Evolutionary conservation across 2,888 invertebrate genomes (phyloP).

Genomic region (Cephus pulcher): DNA sequence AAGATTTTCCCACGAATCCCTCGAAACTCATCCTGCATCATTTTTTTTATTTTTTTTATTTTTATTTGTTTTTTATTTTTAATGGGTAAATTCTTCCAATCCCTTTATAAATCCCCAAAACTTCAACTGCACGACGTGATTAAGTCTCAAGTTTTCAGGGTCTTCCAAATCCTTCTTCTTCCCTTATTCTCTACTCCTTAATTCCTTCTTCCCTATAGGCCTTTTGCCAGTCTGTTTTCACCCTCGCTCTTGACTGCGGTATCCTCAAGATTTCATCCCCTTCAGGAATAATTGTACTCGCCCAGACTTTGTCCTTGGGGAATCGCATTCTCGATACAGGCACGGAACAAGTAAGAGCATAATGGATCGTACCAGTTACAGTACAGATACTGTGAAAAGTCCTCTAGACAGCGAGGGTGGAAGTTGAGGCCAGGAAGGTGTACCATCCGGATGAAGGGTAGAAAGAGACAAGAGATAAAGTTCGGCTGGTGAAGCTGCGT

Average conservation of each 20-base stretch:
- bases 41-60: background rate
- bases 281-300: background rate
- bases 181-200: background rate
- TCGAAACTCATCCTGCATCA: background rate
- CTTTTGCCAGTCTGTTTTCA: background rate
- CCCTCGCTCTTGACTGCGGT: background rate
- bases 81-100: background rate
- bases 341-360: conserved; percentile 12
- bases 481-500: background rate
- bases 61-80: background rate
- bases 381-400: conserved; percentile 1
- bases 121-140: background rate
- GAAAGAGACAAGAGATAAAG: conserved; percentile 17
- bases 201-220: background rate
- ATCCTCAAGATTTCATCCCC: background rate
- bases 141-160: background rate
- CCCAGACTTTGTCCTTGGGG: background rate
- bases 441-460: conserved; percentile 14
- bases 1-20: background rate
- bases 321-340: conserved; percentile 28
- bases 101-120: background rate
- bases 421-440: background rate
- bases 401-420: background rate
- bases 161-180: background rate
- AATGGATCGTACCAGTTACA: background rate